Evolutionary conservation across 2,113 vertebrate species (phyloP).

Genomic region (crab-eating macaque (Macaca fascicularis)): DNA sequence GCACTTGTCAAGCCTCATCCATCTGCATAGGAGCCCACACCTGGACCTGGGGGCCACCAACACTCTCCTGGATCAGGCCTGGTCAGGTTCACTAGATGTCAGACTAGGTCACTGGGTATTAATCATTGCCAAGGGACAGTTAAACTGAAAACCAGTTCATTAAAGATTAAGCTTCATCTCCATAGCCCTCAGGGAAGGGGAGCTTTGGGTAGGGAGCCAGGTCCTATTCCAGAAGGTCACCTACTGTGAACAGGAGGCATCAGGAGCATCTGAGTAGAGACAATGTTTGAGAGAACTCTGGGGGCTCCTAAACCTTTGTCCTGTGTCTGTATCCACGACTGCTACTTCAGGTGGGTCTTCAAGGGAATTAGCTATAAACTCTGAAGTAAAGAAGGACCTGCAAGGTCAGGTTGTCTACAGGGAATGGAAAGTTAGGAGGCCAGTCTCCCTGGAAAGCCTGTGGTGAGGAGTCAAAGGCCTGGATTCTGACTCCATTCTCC

Average conservation of each 20-base stretch:
- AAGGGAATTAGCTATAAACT: not conserved
- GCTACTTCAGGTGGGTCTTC: not conserved
- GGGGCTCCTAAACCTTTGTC: not conserved
- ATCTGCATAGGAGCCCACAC: not conserved
- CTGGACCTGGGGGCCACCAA: not conserved
- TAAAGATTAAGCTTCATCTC: constrained; percentile 82
- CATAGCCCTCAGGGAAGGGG: constrained; percentile 77
- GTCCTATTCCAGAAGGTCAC: constrained; percentile 19
- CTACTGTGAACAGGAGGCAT: not conserved
- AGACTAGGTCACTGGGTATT: constrained; percentile 65
- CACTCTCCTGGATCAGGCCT: constrained; percentile 45
- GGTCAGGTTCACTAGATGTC: constrained; percentile 56
- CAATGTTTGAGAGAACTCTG: not conserved
- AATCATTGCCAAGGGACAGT: constrained; percentile 75
- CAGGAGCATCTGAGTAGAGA: not conserved
- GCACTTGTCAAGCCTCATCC: not conserved
- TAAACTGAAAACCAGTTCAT: constrained; percentile 76
- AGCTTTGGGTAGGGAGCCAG: constrained; percentile 53
- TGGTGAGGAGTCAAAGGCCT: not conserved
- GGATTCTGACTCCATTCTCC: not conserved
- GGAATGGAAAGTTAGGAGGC: not conserved
- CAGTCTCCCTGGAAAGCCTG: not conserved
- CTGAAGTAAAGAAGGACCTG: not conserved
- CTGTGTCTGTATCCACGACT: not conserved
- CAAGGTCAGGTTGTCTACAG: not conserved